Base-by-base conservation (phyloP, 2,113 vertebrate genomes). In the Neodon shergylaensis region DNA sequence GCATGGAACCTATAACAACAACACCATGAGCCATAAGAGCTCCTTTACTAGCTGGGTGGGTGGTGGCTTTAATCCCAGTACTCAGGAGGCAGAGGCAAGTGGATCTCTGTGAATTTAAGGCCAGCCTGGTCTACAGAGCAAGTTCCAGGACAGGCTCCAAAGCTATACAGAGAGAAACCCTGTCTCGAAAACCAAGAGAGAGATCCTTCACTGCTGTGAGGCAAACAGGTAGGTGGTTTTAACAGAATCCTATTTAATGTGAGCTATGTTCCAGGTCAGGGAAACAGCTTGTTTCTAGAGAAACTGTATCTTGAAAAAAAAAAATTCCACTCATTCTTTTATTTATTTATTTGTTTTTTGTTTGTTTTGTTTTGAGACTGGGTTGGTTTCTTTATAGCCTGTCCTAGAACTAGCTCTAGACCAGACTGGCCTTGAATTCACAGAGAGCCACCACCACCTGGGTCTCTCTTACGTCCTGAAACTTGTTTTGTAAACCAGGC, bases 1-100 rank as follows among this genome's bases (percentile, higher is more conserved):
- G 81, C 99, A 99, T 0, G 99, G 99, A 63, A 99, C 98, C 99
- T 99, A 94, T 1, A 93, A 95, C 21, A 24, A 84, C 47, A 58
- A 86, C 13, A 94, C 0, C 52, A 8, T 0, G 24, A 44, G 4
- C 44, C 8, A 1, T 3, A 0, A 44, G 77, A 89, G 72, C 21
- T 1, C 58, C 54, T 61, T 82, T 74, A 33, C 16, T 7, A 58
- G 54, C 54, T 58, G 54, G 54, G 54, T 6, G 17, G 54, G 54
- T 58, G 54, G 54, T 58, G 54, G 54, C 54, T 21, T 58, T 58
- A 58, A 58, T 21, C 54, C 54, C 19, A 58, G 19, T 19, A 58
- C 54, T 58, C 54, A 58, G 19, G 54, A 58, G 54, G 54, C 54
- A 58, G 54, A 58, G 54, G 54, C 54, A 58, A 21, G 54, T 58